Evolutionary conservation across 2,113 vertebrate genomes (phyloP).

Genomic region (Oncorhynchus nerka): DNA sequence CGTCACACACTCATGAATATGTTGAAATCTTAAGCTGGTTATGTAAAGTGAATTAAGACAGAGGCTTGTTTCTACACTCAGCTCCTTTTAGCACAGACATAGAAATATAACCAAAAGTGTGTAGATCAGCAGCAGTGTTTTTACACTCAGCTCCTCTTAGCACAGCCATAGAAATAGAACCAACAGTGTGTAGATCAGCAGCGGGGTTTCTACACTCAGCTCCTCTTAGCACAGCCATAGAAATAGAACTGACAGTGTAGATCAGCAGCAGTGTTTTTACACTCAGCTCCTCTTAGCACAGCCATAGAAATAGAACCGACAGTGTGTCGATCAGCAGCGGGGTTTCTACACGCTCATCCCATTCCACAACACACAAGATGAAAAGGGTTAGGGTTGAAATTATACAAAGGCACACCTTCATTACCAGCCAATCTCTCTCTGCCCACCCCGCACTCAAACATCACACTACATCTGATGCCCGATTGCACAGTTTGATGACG

Average conservation of each 20-base stretch:
- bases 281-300: no score
- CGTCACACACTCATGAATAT: constrained; percentile 34
- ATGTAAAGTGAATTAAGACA: constrained; percentile 18
- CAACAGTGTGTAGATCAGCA: no score
- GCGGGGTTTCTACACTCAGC: background rate
- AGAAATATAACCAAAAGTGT: background rate
- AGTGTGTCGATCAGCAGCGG: no score
- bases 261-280: background rate
- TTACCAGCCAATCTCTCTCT: constrained; percentile 9
- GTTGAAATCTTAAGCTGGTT: constrained; percentile 33
- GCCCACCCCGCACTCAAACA: background rate
- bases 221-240: background rate
- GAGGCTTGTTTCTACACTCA: background rate
- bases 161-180: no score
- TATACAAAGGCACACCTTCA: constrained; percentile 15
- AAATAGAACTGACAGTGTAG: background rate
- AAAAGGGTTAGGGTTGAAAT: no score
- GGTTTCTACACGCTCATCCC: background rate
- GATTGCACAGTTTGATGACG: no score
- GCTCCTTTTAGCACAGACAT: no score
- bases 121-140: background rate
- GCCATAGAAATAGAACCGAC: no score
- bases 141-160: no score
- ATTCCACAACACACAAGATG: constrained; percentile 32
- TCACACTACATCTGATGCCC: no score